A percentile compares a stretch with the other conserved stretches of the same genome.
These are phyloP conservation scores for Apis mellifera DNA, from an alignment of 1,140 invertebrate species.

Conservation along the genomic window DNA sequence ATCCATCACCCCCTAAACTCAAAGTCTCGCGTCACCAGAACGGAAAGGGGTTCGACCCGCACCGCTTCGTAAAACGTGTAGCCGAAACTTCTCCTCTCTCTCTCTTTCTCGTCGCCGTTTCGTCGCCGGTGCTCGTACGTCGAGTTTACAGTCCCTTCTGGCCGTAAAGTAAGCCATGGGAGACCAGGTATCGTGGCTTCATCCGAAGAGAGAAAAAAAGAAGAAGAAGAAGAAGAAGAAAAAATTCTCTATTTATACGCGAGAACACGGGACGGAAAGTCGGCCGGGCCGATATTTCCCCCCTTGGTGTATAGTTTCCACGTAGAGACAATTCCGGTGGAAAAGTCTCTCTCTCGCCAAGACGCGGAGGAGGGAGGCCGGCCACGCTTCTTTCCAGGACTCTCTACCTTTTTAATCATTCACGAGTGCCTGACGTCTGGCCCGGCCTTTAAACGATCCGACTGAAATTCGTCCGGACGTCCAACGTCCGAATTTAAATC, in stretches of 20 bases:
- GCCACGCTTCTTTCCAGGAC: constrained; percentile 55
- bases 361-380: constrained; percentile 50
- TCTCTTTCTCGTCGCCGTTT: neutral
- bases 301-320: constrained; percentile 62
- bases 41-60: neutral
- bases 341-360: constrained; percentile 71
- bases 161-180: constrained; percentile 30
- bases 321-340: constrained; percentile 73
- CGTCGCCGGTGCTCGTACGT: constrained; percentile 11
- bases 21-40: neutral
- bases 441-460: constrained; percentile 76
- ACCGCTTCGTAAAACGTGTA: constrained; percentile 12
- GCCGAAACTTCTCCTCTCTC: neutral
- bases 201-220: neutral
- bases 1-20: neutral
- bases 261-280: constrained; percentile 29
- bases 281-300: constrained; percentile 62
- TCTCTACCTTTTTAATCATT: constrained; percentile 75
- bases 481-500: constrained; percentile 79
- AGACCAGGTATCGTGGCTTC: constrained; percentile 14
- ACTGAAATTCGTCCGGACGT: constrained; percentile 79
- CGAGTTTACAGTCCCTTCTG: constrained; percentile 17
- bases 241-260: constrained; percentile 73
- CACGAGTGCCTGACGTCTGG: constrained; percentile 74
- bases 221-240: neutral